phyloP scores from a whole-genome alignment of 2,888 invertebrate genomes.

The Dysmachus trigonus region DNA sequence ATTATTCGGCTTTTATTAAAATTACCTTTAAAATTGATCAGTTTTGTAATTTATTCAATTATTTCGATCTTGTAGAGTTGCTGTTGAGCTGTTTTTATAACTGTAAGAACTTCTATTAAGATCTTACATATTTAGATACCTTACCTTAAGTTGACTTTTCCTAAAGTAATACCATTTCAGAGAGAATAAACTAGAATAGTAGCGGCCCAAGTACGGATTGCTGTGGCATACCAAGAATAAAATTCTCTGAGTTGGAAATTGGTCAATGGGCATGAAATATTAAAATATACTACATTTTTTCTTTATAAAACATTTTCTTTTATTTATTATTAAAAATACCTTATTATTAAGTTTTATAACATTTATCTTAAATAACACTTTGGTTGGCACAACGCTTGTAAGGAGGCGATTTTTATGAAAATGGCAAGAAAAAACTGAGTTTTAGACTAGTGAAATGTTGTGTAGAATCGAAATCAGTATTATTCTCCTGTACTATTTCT shows the following conservation, averaged over 20 bases:
- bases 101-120: not conserved
- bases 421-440: not conserved
- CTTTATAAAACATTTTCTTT: not conserved
- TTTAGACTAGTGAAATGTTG: slow-evolving; percentile 10
- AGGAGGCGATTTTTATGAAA: not conserved
- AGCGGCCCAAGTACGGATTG: too few relatives aligned
- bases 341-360: not conserved
- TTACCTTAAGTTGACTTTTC: too few relatives aligned
- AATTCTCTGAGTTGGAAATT: too few relatives aligned
- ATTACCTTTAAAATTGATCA: not conserved
- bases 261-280: not conserved
- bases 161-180: too few relatives aligned
- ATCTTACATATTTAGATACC: too few relatives aligned
- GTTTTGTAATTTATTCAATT: not conserved
- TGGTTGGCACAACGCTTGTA: not conserved
- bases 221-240: too few relatives aligned
- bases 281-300: not conserved
- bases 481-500: slow-evolving; percentile 48
- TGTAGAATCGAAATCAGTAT: not conserved
- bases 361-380: not conserved
- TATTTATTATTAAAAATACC: not conserved
- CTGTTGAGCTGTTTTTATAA: not conserved
- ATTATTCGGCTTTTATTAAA: not conserved
- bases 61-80: too few relatives aligned
- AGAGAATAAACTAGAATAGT: too few relatives aligned